phyloP scores from a whole-genome alignment of 2,888 invertebrate species.

The Lapara coniferarum region DNA sequence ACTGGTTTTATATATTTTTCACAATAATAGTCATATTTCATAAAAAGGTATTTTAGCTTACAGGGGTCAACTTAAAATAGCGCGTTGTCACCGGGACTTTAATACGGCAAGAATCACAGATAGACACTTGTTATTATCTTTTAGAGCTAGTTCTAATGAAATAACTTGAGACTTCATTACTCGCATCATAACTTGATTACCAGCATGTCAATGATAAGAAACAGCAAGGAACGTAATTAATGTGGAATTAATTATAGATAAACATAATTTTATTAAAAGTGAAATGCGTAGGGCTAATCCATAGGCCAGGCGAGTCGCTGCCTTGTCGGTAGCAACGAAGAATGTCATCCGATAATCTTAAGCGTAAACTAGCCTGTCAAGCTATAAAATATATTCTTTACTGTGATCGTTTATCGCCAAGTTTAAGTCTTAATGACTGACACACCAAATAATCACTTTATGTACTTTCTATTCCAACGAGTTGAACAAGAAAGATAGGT shows the following conservation, averaged over 20 bases:
- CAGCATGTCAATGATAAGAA: not conserved
- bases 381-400: slow-evolving; percentile 27
- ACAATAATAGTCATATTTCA: no score
- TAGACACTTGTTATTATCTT: no score
- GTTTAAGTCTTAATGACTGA: slow-evolving; percentile 27
- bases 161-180: not conserved
- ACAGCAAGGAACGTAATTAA: not conserved
- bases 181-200: slow-evolving; percentile 5
- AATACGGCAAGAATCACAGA: no score
- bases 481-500: not conserved
- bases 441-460: slow-evolving; percentile 13
- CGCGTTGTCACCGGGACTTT: no score
- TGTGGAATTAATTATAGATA: slow-evolving; percentile 6
- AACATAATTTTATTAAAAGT: slow-evolving; percentile 19
- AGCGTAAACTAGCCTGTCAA: slow-evolving; percentile 26
- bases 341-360: slow-evolving; percentile 27
- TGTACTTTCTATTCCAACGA: slow-evolving; percentile 12
- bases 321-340: slow-evolving; percentile 22
- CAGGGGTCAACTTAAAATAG: no score
- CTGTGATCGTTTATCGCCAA: slow-evolving; percentile 25
- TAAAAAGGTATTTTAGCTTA: no score
- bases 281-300: slow-evolving; percentile 16
- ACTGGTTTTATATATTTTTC: no score
- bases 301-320: slow-evolving; percentile 12
- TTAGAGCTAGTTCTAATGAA: not conserved